These are phyloP conservation scores for Nannoperca obscura DNA, from an alignment of 2,797 vertebrate species.

Conservation along the genomic window DNA sequence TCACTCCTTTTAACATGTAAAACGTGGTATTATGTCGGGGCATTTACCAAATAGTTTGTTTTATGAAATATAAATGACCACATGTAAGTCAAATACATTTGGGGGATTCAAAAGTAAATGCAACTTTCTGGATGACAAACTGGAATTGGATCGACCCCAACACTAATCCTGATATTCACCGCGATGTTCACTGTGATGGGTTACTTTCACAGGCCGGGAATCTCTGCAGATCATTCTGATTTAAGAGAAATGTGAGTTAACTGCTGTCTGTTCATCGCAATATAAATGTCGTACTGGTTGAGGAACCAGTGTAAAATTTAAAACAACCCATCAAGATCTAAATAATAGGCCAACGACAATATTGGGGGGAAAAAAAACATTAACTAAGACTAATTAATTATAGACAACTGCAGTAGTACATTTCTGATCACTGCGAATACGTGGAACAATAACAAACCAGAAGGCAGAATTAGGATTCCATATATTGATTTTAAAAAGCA, in stretches of 20 bases:
- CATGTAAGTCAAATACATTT: background rate
- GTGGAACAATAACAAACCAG: background rate
- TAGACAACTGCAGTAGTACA: background rate
- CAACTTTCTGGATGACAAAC: background rate
- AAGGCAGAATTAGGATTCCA: background rate
- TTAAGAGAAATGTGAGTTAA: background rate
- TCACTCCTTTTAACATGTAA: constrained; percentile 25
- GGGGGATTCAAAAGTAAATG: constrained; percentile 1
- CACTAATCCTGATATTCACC: background rate
- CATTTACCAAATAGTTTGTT: background rate
- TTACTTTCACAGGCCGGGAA: constrained; percentile 1
- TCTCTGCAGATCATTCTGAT: background rate
- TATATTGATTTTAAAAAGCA: constrained; percentile 4
- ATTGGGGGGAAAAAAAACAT: background rate
- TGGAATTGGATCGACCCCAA: background rate
- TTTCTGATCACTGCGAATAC: background rate
- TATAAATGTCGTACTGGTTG: background rate
- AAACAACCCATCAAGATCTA: background rate
- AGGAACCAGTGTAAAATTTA: background rate
- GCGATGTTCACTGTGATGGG: background rate
- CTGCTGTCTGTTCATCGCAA: background rate
- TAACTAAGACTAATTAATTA: background rate
- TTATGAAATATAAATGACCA: constrained; percentile 10
- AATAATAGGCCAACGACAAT: background rate
- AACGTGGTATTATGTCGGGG: constrained; percentile 1